These are phyloP conservation scores for Aculops lycopersici DNA, from an alignment of 1,140 invertebrate genomes.

Conservation along the genomic window DNA sequence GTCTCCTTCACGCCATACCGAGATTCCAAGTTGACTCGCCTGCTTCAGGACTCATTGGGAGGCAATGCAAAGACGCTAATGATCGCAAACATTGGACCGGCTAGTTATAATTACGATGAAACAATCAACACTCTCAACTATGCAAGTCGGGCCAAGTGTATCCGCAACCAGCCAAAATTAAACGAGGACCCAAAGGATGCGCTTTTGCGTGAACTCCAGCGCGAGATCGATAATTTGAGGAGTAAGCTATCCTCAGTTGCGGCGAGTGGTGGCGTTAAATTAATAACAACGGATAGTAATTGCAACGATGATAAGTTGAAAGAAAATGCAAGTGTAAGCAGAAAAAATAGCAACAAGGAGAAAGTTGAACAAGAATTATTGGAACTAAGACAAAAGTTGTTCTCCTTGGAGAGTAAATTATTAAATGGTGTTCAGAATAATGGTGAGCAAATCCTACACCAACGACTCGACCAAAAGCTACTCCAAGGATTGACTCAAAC, in stretches of 20 bases:
- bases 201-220: constrained; percentile 49
- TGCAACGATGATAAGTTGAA: not conserved
- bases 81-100: constrained; percentile 86
- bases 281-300: not conserved
- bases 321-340: not conserved
- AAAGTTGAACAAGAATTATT: not conserved
- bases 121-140: constrained; percentile 61
- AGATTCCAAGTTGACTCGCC: constrained; percentile 65
- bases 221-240: constrained; percentile 33
- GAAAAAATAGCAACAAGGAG: too few relatives aligned
- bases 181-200: constrained; percentile 86
- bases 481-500: constrained; percentile 39
- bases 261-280: not conserved
- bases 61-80: constrained; percentile 87
- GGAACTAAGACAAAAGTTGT: not conserved
- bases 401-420: not conserved
- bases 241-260: constrained; percentile 10
- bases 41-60: constrained; percentile 32
- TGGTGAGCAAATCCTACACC: constrained; percentile 3
- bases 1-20: constrained; percentile 23
- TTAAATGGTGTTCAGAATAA: not conserved
- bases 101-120: constrained; percentile 77
- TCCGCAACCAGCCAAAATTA: constrained; percentile 74
- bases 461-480: constrained; percentile 50
- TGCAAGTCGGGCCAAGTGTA: constrained; percentile 68